Conservation (phyloP, 2,113 vertebrate genomes). For the Speoplatyrhinus poulsoni region DNA sequence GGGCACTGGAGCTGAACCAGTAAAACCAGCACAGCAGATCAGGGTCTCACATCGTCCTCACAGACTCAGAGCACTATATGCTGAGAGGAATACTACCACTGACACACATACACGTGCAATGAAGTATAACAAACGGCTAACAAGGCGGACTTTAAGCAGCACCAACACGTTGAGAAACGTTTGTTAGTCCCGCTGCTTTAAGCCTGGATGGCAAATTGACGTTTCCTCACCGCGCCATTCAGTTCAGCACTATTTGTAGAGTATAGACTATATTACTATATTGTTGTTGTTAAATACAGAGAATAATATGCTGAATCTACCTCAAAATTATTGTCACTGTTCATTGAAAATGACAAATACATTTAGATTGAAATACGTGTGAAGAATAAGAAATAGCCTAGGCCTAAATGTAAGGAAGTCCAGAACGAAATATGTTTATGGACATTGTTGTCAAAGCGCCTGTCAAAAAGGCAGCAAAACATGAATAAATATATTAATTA, state of each 20-base stretch:
- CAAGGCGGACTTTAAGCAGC: not conserved
- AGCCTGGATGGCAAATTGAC: not conserved
- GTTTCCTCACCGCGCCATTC: not conserved
- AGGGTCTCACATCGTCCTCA: slow-evolving; percentile 21
- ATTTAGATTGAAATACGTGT: slow-evolving; percentile 1
- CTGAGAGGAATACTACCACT: slow-evolving; percentile 2
- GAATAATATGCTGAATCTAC: slow-evolving; percentile 63
- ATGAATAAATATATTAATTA: slow-evolving; percentile 60
- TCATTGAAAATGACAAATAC: slow-evolving; percentile 27
- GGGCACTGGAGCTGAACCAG: slow-evolving; percentile 95
- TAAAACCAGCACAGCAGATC: slow-evolving; percentile 66
- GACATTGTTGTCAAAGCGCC: too few relatives aligned
- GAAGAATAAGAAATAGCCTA: slow-evolving; percentile 6
- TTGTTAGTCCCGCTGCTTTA: too few relatives aligned
- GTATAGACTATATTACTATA: slow-evolving; percentile 9
- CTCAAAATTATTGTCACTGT: slow-evolving; percentile 63
- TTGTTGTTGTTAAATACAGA: slow-evolving; percentile 26
- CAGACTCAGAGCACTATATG: slow-evolving; percentile 7
- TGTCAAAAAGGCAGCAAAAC: too few relatives aligned
- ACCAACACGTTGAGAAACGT: too few relatives aligned
- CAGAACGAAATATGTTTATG: not conserved
- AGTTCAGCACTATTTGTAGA: slow-evolving; percentile 19
- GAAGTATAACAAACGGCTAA: not conserved
- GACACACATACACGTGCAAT: slow-evolving; percentile 20
- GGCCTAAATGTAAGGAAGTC: slow-evolving; percentile 2